Evolutionary conservation across 2,888 invertebrate genomes (phyloP), one percentile per base, ranked within the genome.

Genomic region (Ryuthela nishihirai): DNA sequence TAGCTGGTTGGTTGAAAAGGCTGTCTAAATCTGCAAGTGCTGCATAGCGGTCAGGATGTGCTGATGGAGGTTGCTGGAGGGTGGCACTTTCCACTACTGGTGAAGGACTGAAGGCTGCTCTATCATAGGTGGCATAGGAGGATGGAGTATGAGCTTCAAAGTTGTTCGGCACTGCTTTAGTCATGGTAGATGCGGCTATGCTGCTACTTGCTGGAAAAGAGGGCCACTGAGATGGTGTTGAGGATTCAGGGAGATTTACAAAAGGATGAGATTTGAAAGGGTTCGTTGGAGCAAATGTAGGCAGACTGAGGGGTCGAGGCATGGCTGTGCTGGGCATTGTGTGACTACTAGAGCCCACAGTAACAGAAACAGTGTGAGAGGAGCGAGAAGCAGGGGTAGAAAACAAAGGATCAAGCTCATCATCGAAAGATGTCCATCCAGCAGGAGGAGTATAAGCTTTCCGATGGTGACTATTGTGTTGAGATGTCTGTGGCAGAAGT

Each of bases 1-100:
- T 34, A 10, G 41, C 12, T 2, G 59, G 42, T 17, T 60, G 55
- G 34, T 64, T 44, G 77, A 82, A 81, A 61, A 80, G 71, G 42
- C 77, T 80, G 71, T 95, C 94, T 70, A 97, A 81, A 77, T 94
- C 94, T 76, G 94, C 92, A 59, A 97, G 81, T 45, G 95, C 94
- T 66, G 95, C 94, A 77, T 97, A 97, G 67, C 90, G 85, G 77
- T 97, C 95, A 78, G 87, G 85, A 77, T 95, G 94, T 78, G 87
- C 88, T 71, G 82, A 65, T 35, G 62, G 60, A 35, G 35, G 35
- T 12, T 40, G 54, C 62, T 64, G 43, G 26, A 56, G 45, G 56
- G 64, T 1, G 3, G 23, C n/a, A n/a, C n/a, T n/a, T n/a, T n/a
- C n/a, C n/a, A n/a, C n/a, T n/a, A n/a, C n/a, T n/a, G n/a, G n/a